Percentiles rank a stretch among this genome's conserved stretches.
Evolutionary conservation across 2,113 vertebrate species (phyloP).

Genomic region (Sialia sialis): DNA sequence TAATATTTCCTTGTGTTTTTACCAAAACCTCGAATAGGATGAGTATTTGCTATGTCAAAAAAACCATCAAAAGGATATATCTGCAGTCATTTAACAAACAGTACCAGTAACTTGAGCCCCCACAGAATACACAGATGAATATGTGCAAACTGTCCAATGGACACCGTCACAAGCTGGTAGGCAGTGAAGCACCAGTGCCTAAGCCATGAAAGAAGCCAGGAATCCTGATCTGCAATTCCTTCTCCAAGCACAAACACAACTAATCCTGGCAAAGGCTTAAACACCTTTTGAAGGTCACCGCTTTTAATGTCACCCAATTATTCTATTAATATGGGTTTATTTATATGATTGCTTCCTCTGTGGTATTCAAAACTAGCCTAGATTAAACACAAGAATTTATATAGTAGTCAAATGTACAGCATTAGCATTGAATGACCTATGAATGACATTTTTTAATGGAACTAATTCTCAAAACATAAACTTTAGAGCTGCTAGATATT

Average conservation of each 20-base stretch:
- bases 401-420: background rate
- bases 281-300: background rate
- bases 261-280: background rate
- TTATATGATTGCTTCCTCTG: background rate
- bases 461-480: background rate
- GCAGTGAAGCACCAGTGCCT: background rate
- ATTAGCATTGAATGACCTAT: background rate
- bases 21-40: background rate
- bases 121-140: accelerated
- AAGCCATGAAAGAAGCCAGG: background rate
- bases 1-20: background rate
- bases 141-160: background rate
- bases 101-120: background rate
- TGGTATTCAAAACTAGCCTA: background rate
- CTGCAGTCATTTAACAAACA: background rate
- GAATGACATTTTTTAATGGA: background rate
- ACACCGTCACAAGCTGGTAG: background rate
- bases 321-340: background rate
- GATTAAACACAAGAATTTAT: background rate
- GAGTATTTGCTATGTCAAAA: background rate
- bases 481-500: background rate
- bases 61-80: background rate
- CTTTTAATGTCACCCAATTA: background rate
- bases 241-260: background rate
- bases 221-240: background rate